Evolutionary conservation across 2,113 vertebrate species (phyloP).

Genomic region (Ardeotis arabs): DNA sequence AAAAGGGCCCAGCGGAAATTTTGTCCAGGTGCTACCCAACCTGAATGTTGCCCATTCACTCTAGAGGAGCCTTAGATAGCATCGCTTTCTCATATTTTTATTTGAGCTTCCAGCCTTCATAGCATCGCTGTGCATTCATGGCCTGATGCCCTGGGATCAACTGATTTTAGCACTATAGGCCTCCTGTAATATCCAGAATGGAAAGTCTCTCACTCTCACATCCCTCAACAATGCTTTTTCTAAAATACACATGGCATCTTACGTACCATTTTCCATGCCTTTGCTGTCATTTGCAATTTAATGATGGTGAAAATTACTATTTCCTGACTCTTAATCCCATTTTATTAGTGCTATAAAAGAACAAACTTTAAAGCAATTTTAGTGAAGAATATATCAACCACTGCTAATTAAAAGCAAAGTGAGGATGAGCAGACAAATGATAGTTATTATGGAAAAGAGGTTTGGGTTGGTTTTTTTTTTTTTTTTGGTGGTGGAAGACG

Average conservation of each 20-base stretch:
- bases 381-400: not conserved
- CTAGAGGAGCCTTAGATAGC: not conserved
- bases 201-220: not conserved
- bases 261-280: not conserved
- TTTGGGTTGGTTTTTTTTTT: not conserved
- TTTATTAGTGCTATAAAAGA: not conserved
- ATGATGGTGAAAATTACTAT: not conserved
- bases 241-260: not conserved
- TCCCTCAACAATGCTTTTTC: not conserved
- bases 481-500: not conserved
- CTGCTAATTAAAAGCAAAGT: not conserved
- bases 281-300: not conserved
- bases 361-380: not conserved
- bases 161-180: not conserved
- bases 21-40: not conserved
- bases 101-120: not conserved
- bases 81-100: not conserved
- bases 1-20: not conserved
- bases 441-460: not conserved
- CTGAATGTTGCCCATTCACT: not conserved
- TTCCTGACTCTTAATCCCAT: not conserved
- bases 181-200: not conserved
- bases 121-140: not conserved
- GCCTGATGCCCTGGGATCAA: not conserved
- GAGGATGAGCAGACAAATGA: not conserved